Evolutionary conservation across 2,113 vertebrate species (phyloP).

Genomic region (Seriola aureovittata): DNA sequence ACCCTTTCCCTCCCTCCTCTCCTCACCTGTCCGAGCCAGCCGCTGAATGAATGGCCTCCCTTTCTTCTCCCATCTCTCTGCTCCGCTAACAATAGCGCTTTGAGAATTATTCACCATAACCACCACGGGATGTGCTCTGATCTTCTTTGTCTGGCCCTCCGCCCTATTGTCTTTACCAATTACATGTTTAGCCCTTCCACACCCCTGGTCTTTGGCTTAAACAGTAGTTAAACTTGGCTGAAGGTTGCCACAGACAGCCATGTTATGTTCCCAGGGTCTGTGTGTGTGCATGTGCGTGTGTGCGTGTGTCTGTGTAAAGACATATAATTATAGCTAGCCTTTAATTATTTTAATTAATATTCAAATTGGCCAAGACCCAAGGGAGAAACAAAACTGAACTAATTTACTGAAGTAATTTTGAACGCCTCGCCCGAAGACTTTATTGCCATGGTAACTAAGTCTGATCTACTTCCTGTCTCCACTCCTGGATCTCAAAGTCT

Average conservation of each 20-base stretch:
- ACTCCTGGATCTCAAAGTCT: conserved; percentile 42
- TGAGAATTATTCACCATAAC: conserved; percentile 42
- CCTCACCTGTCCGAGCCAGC: conserved; percentile 56
- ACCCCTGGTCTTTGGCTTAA: conserved; percentile 19
- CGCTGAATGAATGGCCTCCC: conserved; percentile 56
- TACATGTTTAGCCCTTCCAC: conserved; percentile 49
- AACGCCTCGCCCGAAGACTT: conserved; percentile 14
- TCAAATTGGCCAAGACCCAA: conserved; percentile 44
- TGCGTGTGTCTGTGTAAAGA: not conserved
- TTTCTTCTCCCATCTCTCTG: conserved; percentile 54
- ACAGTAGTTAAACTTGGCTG: conserved; percentile 41
- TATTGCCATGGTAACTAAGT: conserved; percentile 61
- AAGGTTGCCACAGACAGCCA: conserved; percentile 31
- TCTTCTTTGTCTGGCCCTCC: conserved; percentile 53
- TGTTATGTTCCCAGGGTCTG: conserved; percentile 32
- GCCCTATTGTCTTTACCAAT: conserved; percentile 58
- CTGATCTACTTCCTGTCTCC: conserved; percentile 39
- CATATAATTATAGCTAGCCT: conserved; percentile 54
- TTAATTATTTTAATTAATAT: conserved; percentile 67
- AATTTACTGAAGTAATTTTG: conserved; percentile 43
- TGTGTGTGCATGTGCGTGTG: conserved; percentile 11
- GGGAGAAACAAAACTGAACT: conserved; percentile 32
- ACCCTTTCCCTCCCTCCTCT: conserved; percentile 3
- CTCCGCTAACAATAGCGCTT: conserved; percentile 49
- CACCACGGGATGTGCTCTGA: conserved; percentile 51